Conservation (phyloP, 2,797 vertebrate genomes). For the Platyrinchus mystaceus region DNA sequence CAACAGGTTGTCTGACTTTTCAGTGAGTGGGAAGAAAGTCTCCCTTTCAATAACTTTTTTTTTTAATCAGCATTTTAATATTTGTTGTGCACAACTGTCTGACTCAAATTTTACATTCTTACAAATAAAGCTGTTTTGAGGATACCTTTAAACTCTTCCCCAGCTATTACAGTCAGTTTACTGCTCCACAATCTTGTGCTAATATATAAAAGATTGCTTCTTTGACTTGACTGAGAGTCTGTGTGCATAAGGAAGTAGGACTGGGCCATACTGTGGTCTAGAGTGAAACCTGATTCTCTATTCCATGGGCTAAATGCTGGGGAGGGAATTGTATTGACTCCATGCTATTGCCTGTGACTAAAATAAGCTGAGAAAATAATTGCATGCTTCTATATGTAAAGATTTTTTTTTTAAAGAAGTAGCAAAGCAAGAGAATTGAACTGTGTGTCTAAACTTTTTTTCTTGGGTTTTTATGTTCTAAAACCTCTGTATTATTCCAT, state of each 20-base stretch:
- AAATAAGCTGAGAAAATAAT: background rate
- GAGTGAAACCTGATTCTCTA: background rate
- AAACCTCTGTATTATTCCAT: background rate
- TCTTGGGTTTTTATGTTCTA: background rate
- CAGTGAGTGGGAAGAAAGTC: background rate
- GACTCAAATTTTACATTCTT: background rate
- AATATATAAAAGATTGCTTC: background rate
- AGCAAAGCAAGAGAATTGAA: background rate
- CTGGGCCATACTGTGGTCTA: background rate
- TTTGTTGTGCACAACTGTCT: background rate
- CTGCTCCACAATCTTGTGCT: background rate
- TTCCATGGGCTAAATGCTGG: background rate
- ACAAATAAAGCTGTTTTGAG: background rate
- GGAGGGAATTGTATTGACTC: background rate
- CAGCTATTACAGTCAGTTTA: background rate
- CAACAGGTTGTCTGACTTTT: background rate
- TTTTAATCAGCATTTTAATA: background rate
- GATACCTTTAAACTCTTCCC: background rate
- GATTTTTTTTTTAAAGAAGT: accelerated
- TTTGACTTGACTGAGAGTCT: background rate
- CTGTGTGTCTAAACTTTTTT: background rate
- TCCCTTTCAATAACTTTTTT: background rate
- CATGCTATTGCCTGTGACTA: background rate
- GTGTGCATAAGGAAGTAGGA: background rate
- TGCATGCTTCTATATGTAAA: background rate